Base-by-base conservation (phyloP, 2,888 invertebrate genomes). In the Acrobasis repandana region DNA sequence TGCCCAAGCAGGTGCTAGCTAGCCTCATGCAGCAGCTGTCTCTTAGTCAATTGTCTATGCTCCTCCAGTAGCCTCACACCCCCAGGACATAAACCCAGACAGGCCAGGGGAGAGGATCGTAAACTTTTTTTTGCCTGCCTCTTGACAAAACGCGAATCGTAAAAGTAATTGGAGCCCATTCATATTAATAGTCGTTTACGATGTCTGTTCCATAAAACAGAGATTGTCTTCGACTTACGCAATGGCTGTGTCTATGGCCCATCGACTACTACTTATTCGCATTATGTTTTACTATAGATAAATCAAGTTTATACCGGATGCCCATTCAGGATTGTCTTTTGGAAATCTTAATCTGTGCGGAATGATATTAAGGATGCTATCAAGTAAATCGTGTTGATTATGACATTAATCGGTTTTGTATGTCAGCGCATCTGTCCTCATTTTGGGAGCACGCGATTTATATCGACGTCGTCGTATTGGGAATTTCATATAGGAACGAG, bases 111-210 rank as follows among this genome's bases (percentile, higher is more conserved):
- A 80, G 80, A 77, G 73, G 70, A 78, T 91, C 92, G 87, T 92
- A 92, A 92, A 92, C 70, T 88, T 92, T 90, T 38, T 83, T 91
- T 90, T 83, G 85, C 83, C 76, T 83, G 71, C 80, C 86, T 87
- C 84, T 81, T 81, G 76, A 90, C 90, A 91, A 91, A 92, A 92
- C 83, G 90, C 89, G 83, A 86, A 88, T 88, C 90, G 83, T 93
- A 93, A 93, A 93, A 88, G 86, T 93, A 93, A 93, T 93, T 93
- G 92, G 87, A 84, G 83, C 84, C 90, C 88, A 93, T 93, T 93
- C 92, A 91, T 92, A 92, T 92, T 92, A 93, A 92, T 91, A 91
- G 92, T 92, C 92, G 82, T 92, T 93, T 92, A 93, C 88, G 90
- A 91, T 80, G 77, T 80, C 83, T 85, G 79, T 73, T 74, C 86